phyloP scores from a whole-genome alignment of 2,888 invertebrate genomes.

The Sialis lutaria region DNA sequence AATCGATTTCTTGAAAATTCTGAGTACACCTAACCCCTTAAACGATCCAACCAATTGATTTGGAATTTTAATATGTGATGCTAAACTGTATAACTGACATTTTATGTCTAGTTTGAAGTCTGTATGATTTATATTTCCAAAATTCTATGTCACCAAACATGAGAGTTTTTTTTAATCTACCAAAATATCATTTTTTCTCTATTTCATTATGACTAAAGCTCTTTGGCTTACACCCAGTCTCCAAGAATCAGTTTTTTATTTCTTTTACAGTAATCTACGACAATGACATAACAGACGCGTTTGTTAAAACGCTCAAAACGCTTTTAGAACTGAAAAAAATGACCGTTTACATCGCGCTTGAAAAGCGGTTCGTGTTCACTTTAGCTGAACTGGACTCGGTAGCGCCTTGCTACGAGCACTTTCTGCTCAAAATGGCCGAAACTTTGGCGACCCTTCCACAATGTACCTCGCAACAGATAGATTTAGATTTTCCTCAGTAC shows the following conservation, averaged over 20 bases:
- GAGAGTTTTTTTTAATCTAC: too few relatives aligned
- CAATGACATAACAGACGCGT: constrained; percentile 62
- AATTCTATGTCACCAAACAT: too few relatives aligned
- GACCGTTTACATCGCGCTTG: constrained; percentile 54
- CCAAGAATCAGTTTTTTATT: neutral
- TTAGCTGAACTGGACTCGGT: constrained; percentile 59
- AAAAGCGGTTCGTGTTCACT: constrained; percentile 78
- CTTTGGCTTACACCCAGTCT: too few relatives aligned
- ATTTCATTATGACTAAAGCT: too few relatives aligned
- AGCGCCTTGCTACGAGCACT: constrained; percentile 80
- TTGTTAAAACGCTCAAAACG: constrained; percentile 51
- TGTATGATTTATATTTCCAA: too few relatives aligned
- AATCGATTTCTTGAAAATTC: too few relatives aligned
- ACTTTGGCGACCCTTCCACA: constrained; percentile 27
- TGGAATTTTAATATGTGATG: too few relatives aligned
- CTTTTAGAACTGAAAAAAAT: constrained; percentile 30
- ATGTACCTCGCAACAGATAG: constrained; percentile 40
- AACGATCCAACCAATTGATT: too few relatives aligned
- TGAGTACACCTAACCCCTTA: too few relatives aligned
- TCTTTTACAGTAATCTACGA: constrained; percentile 63
- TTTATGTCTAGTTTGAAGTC: too few relatives aligned
- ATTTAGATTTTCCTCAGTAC: constrained; percentile 59
- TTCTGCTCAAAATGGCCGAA: constrained; percentile 40
- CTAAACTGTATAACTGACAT: too few relatives aligned
- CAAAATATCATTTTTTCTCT: too few relatives aligned